Evolutionary conservation across 2,888 invertebrate species (phyloP), one percentile per base, ranked within the genome.

Genomic region (Adelognathus sp.): DNA sequence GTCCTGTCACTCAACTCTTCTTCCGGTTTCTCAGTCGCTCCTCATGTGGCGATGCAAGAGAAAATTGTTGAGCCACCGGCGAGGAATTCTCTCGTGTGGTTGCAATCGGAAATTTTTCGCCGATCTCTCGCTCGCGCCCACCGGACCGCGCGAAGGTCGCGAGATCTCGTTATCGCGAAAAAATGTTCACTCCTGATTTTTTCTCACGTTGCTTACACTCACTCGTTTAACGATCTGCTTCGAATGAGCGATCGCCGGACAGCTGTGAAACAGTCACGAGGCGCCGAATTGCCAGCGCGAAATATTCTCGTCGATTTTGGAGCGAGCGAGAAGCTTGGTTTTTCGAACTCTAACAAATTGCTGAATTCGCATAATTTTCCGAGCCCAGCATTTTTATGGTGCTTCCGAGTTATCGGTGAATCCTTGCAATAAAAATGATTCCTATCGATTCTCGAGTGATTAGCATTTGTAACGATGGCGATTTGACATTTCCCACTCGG

Each of bases 221-320:
- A n/a, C 4, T n/a, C 1, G 4, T n/a, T 39, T 4, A 39, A 1
- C 11, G 1, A n/a, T 36, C 50, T n/a, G 7, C 24, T 66, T 52
- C 36, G 52, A 21, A 36, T 36, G 14, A 52, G 18, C 66, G 66
- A 66, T 52, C 52, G 50, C 52, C 64, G 21, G 52, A 52, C 50
- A 50, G 33, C 52, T 52, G 33, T 9, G 33, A 36, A 66, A 24
- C 36, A 52, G 66, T 44, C n/a, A 66, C 50, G 24, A n/a, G 50
- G 50, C 50, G 24, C 2, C 18, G 41, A 36, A 9, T 21, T 52
- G 31, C 31, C 46, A 11, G 16, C 31, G 27, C 44, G 44, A 2
- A 7, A 44, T 63, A 44, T n/a, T n/a, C n/a, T n/a, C 11, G 16
- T 56, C 29, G 63, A 52, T n/a, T 36, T 66, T 33, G 52, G 14